Evolutionary conservation across 2,797 vertebrate genomes (phyloP).

Genomic region (Acanthurus lineatus): DNA sequence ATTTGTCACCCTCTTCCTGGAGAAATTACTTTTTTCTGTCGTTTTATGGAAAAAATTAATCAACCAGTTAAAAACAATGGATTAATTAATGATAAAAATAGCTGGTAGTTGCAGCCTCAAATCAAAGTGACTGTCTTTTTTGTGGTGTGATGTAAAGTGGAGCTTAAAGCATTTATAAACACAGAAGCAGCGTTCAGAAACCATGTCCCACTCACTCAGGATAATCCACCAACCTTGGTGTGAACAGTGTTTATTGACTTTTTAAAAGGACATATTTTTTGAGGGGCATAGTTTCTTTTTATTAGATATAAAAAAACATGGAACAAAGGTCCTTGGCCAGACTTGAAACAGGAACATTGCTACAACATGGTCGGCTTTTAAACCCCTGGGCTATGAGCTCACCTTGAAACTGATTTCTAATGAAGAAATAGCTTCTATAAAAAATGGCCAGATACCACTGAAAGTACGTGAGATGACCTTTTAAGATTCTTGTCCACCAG

Average conservation of each 20-base stretch:
- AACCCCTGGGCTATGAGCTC: not conserved
- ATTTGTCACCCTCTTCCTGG: not conserved
- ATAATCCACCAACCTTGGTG: not conserved
- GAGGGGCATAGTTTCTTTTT: not conserved
- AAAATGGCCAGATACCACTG: not conserved
- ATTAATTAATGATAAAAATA: not conserved
- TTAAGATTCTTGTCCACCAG: slow-evolving; percentile 17
- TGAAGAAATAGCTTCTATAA: slow-evolving; percentile 7
- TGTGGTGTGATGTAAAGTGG: not conserved
- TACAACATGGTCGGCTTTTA: slow-evolving; percentile 15
- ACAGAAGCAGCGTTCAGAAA: not conserved
- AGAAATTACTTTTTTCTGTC: not conserved
- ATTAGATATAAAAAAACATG: slow-evolving; percentile 25
- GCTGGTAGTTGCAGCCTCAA: not conserved
- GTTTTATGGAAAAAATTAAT: not conserved
- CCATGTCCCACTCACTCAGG: not conserved
- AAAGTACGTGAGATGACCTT: not conserved
- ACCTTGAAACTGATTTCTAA: slow-evolving; percentile 18
- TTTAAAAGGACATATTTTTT: not conserved
- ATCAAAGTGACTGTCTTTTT: not conserved
- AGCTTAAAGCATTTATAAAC: not conserved
- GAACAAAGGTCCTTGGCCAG: slow-evolving; percentile 4
- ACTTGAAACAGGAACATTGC: slow-evolving; percentile 18
- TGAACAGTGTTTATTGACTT: slow-evolving; percentile 5
- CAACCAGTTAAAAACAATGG: not conserved